These are phyloP conservation scores for Myripristis murdjan DNA, from an alignment of 2,797 vertebrate species.

Conservation along the genomic window DNA sequence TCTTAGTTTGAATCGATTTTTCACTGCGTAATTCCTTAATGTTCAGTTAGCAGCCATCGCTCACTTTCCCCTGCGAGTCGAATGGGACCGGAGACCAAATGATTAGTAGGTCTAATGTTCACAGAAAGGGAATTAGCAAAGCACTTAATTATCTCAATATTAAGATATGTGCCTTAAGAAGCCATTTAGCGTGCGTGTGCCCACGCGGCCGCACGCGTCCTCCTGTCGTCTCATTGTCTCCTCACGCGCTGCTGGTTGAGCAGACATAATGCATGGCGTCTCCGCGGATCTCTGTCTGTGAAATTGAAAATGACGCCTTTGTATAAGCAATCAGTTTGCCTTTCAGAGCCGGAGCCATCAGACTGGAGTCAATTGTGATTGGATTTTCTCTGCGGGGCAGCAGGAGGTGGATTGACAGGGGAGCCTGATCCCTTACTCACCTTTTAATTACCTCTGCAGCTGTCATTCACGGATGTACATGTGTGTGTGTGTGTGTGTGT, in stretches of 20 bases:
- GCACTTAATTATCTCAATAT: background rate
- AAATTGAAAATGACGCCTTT: conserved; percentile 67
- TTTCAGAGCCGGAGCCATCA: conserved; percentile 62
- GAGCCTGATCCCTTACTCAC: conserved; percentile 1
- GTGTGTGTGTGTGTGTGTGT: background rate
- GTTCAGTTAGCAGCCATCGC: conserved; percentile 10
- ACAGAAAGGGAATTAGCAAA: background rate
- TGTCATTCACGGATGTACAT: conserved; percentile 8
- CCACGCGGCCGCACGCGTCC: background rate
- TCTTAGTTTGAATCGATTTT: conserved; percentile 13
- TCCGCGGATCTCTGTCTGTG: conserved; percentile 49
- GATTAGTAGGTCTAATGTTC: background rate
- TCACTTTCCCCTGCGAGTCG: conserved; percentile 5
- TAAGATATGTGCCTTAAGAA: background rate
- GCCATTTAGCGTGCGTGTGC: background rate
- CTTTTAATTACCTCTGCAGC: conserved; percentile 6
- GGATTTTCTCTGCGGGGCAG: background rate
- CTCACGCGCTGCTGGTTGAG: conserved; percentile 20
- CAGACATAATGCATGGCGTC: conserved; percentile 26
- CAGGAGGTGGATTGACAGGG: too few relatives aligned
- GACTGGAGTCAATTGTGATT: conserved; percentile 33
- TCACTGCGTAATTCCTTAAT: conserved; percentile 22
- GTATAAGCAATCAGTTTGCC: conserved; percentile 60
- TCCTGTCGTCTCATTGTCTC: conserved; percentile 23
- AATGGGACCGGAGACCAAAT: conserved; percentile 16